Conservation (phyloP, 1,140 invertebrate species). For the Leguminivora glycinivorella region DNA sequence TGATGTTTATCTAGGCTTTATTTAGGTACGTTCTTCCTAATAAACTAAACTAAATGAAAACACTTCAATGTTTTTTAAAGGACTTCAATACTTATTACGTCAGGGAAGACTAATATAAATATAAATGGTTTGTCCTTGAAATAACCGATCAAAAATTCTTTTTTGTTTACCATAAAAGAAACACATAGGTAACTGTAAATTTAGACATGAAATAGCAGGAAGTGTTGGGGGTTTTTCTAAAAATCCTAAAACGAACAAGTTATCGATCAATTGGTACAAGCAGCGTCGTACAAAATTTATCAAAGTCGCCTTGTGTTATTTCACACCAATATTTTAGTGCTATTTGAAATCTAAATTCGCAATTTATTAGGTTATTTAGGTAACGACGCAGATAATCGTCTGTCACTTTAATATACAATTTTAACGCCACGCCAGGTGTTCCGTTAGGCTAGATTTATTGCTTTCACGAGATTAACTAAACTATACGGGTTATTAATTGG, state of each 20-base stretch:
- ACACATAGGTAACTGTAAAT: too few relatives aligned
- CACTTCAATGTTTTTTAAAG: neutral
- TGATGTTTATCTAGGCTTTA: neutral
- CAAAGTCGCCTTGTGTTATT: neutral
- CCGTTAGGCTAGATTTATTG: neutral
- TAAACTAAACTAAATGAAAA: neutral
- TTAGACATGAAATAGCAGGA: too few relatives aligned
- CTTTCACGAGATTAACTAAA: neutral
- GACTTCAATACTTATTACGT: neutral
- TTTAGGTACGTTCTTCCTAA: neutral
- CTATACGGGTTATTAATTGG: too few relatives aligned
- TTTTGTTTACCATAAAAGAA: too few relatives aligned
- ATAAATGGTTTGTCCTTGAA: neutral
- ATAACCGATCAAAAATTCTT: too few relatives aligned
- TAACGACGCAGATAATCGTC: neutral
- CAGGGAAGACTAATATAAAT: neutral
- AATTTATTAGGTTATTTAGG: neutral
- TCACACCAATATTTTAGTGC: neutral
- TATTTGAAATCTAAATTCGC: neutral
- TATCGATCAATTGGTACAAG: neutral
- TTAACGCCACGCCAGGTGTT: neutral
- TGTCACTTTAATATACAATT: slow-evolving; percentile 3
- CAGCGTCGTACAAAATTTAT: neutral
- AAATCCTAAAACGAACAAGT: neutral
- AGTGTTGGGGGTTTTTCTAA: neutral